Base-by-base conservation (phyloP, 2,888 invertebrate species). In the Pseudeuparius sepicola region DNA sequence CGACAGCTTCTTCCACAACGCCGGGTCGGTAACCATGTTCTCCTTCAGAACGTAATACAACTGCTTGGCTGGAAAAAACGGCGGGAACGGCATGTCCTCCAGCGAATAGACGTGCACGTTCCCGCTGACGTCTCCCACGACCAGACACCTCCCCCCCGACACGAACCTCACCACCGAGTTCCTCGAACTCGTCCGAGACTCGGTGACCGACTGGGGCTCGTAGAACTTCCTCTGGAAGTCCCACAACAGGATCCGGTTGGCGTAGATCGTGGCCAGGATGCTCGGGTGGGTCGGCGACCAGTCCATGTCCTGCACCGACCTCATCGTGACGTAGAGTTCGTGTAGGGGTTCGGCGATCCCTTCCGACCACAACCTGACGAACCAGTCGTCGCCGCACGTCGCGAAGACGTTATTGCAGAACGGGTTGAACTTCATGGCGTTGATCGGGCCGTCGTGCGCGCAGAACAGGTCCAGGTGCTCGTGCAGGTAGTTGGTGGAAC, bases 401-500 rank as follows among this genome's bases (percentile, higher is more conserved):
- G 81, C 63, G 45, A 78, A 71, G 15, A 87, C 56, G 34, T 71
- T 70, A 0, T 68, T 61, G 49, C 78, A 77, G 59, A 78, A 82
- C 0, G 81, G 79, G 0, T 83, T 84, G 51, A 73, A 76, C 37
- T 73, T 67, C 52, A 86, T 70, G 15, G 65, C 61, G 53, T 78
- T 81, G 0, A 83, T 70, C 0, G 81, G 76, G 0, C 84, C 85
- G 7, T 77, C 70, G 53, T 92, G 90, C 0, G 82, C 83, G 14
- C 50, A 35, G 33, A 54, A 51, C 16, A 54, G 34, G 33, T 56
- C 55, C 28, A 56, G 45, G 38, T 57, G 41, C 73, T 65, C 45
- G 78, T 83, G 78, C 31, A 81, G 70, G 57, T 84, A 82, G 47
- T 83, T 79, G 20, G 76, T 81, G 1, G 87, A 86, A 53, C 86